Evolutionary conservation across 35 echinoderm and acorn worm species (phyloP).

Genomic region (Apostichopus parvimensis): DNA sequence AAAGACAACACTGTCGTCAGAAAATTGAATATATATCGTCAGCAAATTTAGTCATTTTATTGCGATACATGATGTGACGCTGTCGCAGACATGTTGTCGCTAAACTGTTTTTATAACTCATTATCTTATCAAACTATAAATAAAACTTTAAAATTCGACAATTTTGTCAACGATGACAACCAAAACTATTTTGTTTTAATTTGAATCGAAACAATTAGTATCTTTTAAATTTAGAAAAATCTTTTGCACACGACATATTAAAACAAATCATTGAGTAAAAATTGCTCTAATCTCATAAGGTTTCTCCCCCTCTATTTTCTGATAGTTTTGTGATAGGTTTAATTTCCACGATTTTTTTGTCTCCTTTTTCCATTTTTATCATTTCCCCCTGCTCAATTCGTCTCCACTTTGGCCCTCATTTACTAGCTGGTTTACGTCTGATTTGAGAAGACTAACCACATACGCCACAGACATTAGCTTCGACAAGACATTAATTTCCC

Average conservation of each 20-base stretch:
- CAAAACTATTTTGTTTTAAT: background rate
- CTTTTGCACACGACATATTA: background rate
- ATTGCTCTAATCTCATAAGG: background rate
- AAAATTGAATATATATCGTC: too few species aligned
- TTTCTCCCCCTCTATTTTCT: background rate
- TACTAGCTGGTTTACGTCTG: constrained; percentile 22
- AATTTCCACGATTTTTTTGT: background rate
- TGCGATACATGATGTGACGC: too few species aligned
- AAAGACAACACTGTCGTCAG: too few species aligned
- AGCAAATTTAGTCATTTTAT: too few species aligned
- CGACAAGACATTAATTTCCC: constrained; percentile 55
- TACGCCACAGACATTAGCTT: constrained; percentile 38
- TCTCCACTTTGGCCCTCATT: constrained; percentile 11
- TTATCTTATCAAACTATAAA: background rate
- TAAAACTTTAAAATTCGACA: background rate
- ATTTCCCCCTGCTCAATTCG: background rate
- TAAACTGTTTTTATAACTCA: background rate
- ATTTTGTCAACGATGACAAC: background rate
- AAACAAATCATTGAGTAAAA: background rate
- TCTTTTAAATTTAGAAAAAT: background rate
- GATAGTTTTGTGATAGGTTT: background rate
- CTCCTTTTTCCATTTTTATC: background rate
- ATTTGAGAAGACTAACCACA: constrained; percentile 38
- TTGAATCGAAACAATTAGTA: background rate
- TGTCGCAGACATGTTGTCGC: background rate